These are phyloP conservation scores for Oenanthe oenanthe DNA, from an alignment of 2,113 vertebrate genomes.

Conservation along the genomic window DNA sequence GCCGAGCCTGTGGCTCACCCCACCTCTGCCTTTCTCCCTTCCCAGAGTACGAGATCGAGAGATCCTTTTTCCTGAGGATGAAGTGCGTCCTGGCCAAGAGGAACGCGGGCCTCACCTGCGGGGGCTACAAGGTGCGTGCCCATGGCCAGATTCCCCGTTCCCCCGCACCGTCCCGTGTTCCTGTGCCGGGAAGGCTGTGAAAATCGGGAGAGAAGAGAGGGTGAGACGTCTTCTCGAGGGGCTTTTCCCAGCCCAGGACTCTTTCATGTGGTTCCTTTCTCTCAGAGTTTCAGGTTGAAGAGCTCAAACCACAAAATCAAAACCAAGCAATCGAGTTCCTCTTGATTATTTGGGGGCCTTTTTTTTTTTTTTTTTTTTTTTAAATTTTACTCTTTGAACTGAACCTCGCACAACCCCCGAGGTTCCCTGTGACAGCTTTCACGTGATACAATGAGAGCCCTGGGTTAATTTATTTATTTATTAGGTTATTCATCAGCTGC, in stretches of 20 bases:
- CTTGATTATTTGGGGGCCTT: not conserved
- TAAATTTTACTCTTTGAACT: not conserved
- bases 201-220: not conserved
- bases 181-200: not conserved
- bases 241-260: not conserved
- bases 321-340: not conserved
- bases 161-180: fast-evolving
- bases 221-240: not conserved
- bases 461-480: not conserved
- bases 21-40: not conserved
- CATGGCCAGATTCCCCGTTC: fast-evolving
- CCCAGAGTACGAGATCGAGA: slow-evolving; percentile 95
- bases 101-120: slow-evolving; percentile 95
- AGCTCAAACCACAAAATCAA: slow-evolving; percentile 2
- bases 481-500: not conserved
- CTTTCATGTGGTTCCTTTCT: not conserved
- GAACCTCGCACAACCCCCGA: not conserved
- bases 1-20: not conserved
- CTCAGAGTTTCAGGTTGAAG: not conserved
- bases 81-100: slow-evolving; percentile 97
- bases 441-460: not conserved
- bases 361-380: fast-evolving
- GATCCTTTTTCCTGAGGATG: slow-evolving; percentile 97
- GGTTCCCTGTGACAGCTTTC: not conserved
- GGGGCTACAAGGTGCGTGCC: slow-evolving; percentile 92